Conservation (phyloP, 2,797 vertebrate species). For the Alfaro cultratus region DNA sequence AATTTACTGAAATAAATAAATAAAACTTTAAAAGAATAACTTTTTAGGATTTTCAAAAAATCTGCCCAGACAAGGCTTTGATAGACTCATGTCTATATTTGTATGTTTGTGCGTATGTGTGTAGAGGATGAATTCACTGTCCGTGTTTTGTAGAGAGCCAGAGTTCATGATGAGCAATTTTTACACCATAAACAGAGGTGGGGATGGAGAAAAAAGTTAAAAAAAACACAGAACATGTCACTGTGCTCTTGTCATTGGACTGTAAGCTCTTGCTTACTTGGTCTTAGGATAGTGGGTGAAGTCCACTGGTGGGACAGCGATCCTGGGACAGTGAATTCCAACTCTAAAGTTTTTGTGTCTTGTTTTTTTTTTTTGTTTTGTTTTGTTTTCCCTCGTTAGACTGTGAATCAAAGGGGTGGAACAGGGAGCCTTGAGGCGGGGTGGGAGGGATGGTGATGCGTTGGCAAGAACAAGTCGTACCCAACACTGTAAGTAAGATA, state of each 20-base stretch:
- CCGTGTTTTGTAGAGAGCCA: slow-evolving; percentile 58
- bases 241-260: slow-evolving; percentile 53
- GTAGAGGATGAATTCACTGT: slow-evolving; percentile 77
- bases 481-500: slow-evolving; percentile 83
- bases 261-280: slow-evolving; percentile 68
- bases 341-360: slow-evolving; percentile 68
- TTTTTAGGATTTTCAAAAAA: slow-evolving; percentile 66
- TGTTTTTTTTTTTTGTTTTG: slow-evolving; percentile 68
- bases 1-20: slow-evolving; percentile 64
- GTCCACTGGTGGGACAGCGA: slow-evolving; percentile 51
- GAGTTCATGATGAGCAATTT: slow-evolving; percentile 51
- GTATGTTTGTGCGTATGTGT: slow-evolving; percentile 54
- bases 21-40: slow-evolving; percentile 73
- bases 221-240: slow-evolving; percentile 31
- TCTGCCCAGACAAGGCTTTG: slow-evolving; percentile 94
- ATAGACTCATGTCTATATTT: slow-evolving; percentile 62
- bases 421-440: slow-evolving; percentile 53
- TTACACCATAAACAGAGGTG: slow-evolving; percentile 35
- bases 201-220: background rate
- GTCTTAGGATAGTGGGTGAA: slow-evolving; percentile 59
- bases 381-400: slow-evolving; percentile 78
- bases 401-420: slow-evolving; percentile 80
- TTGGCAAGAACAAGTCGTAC: slow-evolving; percentile 69
- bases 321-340: slow-evolving; percentile 75
- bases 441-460: slow-evolving; percentile 47